Evolutionary conservation across 64 coral and sea anemone species (phyloP).

Genomic region (Montipora capricornis): DNA sequence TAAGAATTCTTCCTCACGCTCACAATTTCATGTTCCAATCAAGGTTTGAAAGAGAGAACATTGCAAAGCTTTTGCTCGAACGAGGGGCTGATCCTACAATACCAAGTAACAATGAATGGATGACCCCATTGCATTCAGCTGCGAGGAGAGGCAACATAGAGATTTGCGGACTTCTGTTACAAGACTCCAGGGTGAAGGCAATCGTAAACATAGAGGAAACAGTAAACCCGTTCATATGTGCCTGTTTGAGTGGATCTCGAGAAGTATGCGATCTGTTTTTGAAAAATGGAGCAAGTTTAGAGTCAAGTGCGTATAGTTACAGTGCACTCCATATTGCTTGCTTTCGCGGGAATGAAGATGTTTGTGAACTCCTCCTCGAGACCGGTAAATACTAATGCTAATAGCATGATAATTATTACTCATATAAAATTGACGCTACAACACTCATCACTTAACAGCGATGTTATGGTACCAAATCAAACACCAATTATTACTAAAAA

Average conservation of each 20-base stretch:
- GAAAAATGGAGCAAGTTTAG: background rate
- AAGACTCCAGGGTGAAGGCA: background rate
- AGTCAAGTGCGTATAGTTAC: background rate
- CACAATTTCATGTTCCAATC: no score
- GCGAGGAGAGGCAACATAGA: slow-evolving; percentile 22
- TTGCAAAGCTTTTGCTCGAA: slow-evolving; percentile 48
- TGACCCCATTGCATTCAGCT: slow-evolving; percentile 48
- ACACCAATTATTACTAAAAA: no score
- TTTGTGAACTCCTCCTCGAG: slow-evolving; percentile 16
- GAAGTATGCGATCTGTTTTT: slow-evolving; percentile 27
- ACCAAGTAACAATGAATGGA: background rate
- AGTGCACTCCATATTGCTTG: background rate
- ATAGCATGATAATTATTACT: no score
- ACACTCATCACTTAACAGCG: no score
- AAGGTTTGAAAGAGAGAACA: slow-evolving; percentile 49
- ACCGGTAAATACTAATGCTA: background rate
- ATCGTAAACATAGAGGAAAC: background rate
- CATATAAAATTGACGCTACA: no score
- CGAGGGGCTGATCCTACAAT: slow-evolving; percentile 56
- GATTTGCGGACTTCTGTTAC: slow-evolving; percentile 30
- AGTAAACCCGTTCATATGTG: slow-evolving; percentile 1
- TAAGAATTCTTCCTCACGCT: no score
- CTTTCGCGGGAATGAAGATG: background rate
- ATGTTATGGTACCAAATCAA: no score
- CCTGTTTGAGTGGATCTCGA: background rate